Conservation (phyloP, 2,888 invertebrate species). For the Cecidostiba fungosa region DNA sequence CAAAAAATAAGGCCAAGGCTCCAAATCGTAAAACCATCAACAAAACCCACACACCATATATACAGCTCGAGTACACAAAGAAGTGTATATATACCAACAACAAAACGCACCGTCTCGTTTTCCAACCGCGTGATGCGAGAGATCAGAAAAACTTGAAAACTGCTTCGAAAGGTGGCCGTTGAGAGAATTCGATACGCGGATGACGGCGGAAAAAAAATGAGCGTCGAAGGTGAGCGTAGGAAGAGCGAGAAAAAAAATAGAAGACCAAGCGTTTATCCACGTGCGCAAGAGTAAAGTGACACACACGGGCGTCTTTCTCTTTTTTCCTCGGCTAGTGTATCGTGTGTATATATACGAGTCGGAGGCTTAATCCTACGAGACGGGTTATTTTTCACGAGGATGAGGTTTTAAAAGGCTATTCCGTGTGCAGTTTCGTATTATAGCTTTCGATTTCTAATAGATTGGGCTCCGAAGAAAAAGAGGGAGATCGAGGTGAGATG, state of each 20-base stretch:
- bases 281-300: not conserved
- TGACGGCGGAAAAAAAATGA: constrained; percentile 2
- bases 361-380: not conserved
- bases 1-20: constrained; percentile 5
- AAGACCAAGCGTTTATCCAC: not conserved
- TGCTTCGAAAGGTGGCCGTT: not conserved
- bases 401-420: not conserved
- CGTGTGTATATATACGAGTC: not conserved
- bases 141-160: constrained; percentile 6
- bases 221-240: constrained; percentile 22
- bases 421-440: not conserved
- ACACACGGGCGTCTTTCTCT: not conserved
- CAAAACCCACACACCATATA: not conserved
- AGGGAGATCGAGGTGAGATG: not conserved
- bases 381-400: not conserved
- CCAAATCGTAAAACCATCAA: not conserved
- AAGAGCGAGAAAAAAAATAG: not conserved
- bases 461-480: not conserved
- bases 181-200: constrained; percentile 1
- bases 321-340: not conserved
- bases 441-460: not conserved
- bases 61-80: not conserved
- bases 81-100: not conserved
- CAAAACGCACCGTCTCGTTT: not conserved
- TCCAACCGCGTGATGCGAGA: not conserved